Percentiles rank a stretch among this genome's conserved stretches.
phyloP scores from a whole-genome alignment of 2,113 vertebrate species.

The Cacatua alba region DNA sequence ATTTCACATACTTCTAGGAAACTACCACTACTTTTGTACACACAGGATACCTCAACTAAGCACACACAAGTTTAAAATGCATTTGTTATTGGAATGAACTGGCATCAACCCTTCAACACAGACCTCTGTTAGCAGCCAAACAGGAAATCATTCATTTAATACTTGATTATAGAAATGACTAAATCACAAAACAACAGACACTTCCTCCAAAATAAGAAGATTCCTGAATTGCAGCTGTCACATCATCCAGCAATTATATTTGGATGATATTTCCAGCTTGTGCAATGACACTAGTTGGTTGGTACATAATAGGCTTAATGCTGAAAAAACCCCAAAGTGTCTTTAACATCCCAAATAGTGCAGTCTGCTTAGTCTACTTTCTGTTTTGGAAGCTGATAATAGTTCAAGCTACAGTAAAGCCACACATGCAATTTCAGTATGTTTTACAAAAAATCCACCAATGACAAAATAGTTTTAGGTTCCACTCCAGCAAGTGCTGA shows the following conservation, averaged over 20 bases:
- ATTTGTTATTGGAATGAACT: slow-evolving; percentile 16
- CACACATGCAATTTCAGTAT: background rate
- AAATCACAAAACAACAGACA: slow-evolving; percentile 34
- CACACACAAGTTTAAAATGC: slow-evolving; percentile 17
- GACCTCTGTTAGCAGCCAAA: slow-evolving; percentile 20
- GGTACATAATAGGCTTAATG: background rate
- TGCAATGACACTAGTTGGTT: background rate
- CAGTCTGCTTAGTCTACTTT: background rate
- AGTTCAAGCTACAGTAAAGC: background rate
- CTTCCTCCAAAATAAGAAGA: slow-evolving; percentile 29
- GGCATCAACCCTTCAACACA: background rate
- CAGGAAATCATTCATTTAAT: slow-evolving; percentile 38
- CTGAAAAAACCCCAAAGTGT: background rate
- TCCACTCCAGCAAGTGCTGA: background rate
- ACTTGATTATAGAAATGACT: slow-evolving; percentile 26
- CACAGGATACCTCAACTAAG: background rate
- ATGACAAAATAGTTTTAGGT: background rate
- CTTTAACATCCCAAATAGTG: background rate
- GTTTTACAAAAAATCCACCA: background rate
- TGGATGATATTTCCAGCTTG: background rate
- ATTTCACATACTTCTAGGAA: background rate
- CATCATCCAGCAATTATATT: slow-evolving; percentile 18
- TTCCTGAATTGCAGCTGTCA: slow-evolving; percentile 34
- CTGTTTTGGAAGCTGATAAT: background rate
- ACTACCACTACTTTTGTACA: background rate